These are phyloP conservation scores for Salpingus planirostris DNA, from an alignment of 2,888 invertebrate species.

Conservation along the genomic window DNA sequence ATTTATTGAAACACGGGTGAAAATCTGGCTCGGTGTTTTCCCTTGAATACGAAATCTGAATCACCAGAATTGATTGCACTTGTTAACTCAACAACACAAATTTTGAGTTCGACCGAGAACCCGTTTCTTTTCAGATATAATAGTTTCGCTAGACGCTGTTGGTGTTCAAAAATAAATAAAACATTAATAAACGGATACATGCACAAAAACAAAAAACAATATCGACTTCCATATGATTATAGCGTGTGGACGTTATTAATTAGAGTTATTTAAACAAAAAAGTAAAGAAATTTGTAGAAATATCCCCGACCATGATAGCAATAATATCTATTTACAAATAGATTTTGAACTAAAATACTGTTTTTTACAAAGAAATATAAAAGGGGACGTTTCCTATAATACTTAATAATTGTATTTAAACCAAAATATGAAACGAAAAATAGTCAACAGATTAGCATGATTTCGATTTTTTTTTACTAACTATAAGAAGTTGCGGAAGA, in stretches of 20 bases:
- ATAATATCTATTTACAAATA: conserved; percentile 29
- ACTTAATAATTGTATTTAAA: conserved; percentile 1
- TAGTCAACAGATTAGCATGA: no score
- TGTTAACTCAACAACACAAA: conserved; percentile 14
- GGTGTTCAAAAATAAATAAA: no score
- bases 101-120: neutral
- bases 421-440: conserved; percentile 3
- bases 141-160: conserved; percentile 19
- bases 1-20: no score
- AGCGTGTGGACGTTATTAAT: conserved; percentile 21
- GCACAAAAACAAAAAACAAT: conserved; percentile 31
- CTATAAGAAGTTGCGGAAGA: no score
- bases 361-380: conserved; percentile 21
- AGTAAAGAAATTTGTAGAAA: no score
- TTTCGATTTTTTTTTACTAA: no score
- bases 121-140: conserved; percentile 6
- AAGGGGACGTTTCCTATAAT: conserved; percentile 22
- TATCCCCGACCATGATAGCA: conserved; percentile 38
- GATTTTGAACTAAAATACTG: conserved; percentile 21
- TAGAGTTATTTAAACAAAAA: no score
- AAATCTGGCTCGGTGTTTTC: no score
- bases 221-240: conserved; percentile 39
- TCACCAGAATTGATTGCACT: conserved; percentile 18
- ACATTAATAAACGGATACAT: conserved; percentile 28
- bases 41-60: no score